Evolutionary conservation across 2,113 vertebrate species (phyloP), one percentile per base, ranked within the genome.

Genomic region (Mesocricetus auratus): DNA sequence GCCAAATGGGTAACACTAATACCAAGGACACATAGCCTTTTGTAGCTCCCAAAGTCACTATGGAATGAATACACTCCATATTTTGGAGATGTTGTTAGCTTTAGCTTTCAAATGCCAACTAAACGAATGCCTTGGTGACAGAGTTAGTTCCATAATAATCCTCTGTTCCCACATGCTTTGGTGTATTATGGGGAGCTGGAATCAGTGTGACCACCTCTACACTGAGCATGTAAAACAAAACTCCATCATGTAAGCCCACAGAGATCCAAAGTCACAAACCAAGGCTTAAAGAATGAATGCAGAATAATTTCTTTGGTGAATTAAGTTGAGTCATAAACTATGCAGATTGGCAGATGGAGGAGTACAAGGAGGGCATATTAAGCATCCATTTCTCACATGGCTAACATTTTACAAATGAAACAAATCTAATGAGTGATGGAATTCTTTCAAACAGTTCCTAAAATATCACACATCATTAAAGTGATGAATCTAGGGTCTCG

Each of bases 171-270:
- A 94, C 66, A 92, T 26, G 75, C 31, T 93, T 93, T 93, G 79
- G 16, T 33, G 91, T 60, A 75, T 96, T 94, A 87, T 58, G 93
- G 92, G 77, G 81, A 94, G 60, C 77, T 88, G 58, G 75, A 94
- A 94, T 85, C n/a, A 90, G 53, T 75, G 62, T 77, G 79, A 83
- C 91, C 85, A 94, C 58, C 7, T 53, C 73, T 77, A 58, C 81
- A 86, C 42, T 91, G 94, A 96, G 33, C 45, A 82, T 88, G n/a
- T 92, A 93, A 94, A 82, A 31, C 73, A 90, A 86, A 71, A 87
- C 31, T 42, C 77, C 45, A 3, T 88, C 69, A 77, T 45, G 56
- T 42, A 82, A 93, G 36, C 53, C 29, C 77, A 94, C 36, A 79
- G 82, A 92, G 75, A 95, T 13, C 56, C 79, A 58, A 83, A 66